Percentiles rank a stretch among this genome's conserved stretches.
phyloP scores from a whole-genome alignment of 2,113 vertebrate species.

The Brevimyrus niger region DNA sequence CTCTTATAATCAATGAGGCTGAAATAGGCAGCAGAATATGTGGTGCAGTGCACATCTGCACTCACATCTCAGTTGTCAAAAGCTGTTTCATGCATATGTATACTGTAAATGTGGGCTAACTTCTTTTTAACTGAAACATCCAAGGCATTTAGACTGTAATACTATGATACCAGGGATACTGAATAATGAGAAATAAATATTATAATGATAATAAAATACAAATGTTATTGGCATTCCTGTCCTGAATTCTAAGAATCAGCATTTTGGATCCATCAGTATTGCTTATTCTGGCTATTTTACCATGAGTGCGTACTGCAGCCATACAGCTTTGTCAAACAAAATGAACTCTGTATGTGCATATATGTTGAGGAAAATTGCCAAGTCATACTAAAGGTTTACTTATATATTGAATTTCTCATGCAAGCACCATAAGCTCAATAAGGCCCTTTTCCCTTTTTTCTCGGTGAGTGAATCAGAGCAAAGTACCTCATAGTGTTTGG shows the following conservation, averaged over 20 bases:
- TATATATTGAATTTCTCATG: constrained; percentile 3
- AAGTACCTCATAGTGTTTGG: neutral
- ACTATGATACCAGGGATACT: neutral
- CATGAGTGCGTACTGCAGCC: constrained; percentile 1
- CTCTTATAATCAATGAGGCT: constrained; percentile 26
- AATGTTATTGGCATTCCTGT: neutral
- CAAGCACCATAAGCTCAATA: neutral
- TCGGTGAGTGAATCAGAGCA: constrained; percentile 10
- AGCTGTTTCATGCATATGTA: constrained; percentile 9
- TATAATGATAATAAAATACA: constrained; percentile 32
- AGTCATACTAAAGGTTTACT: neutral
- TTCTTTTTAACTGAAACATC: neutral
- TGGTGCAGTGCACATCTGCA: constrained; percentile 28
- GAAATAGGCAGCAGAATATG: constrained; percentile 18
- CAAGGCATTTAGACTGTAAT: neutral
- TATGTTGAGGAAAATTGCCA: neutral
- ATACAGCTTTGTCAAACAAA: constrained; percentile 12
- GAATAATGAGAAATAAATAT: constrained; percentile 17
- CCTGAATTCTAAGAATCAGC: neutral
- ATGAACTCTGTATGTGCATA: neutral
- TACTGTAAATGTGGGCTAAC: neutral
- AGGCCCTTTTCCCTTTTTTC: neutral
- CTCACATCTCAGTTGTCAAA: neutral
- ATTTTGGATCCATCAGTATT: constrained; percentile 22
- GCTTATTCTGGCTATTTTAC: neutral